Evolutionary conservation across 2,113 vertebrate species (phyloP).

Genomic region (Pangasianodon gigas): DNA sequence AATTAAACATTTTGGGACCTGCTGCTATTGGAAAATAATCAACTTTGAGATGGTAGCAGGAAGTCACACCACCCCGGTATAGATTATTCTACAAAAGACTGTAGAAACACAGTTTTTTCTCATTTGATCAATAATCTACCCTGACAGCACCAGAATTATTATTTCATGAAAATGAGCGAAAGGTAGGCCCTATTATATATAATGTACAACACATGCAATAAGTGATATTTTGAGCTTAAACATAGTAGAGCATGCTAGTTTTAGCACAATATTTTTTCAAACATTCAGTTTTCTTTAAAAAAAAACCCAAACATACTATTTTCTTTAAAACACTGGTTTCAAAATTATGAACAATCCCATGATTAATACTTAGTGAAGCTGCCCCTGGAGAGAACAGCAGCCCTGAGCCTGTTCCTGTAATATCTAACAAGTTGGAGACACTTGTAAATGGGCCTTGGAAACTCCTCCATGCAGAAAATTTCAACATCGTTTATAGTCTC

Average conservation of each 20-base stretch:
- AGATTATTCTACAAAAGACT: no score
- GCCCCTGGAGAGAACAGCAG: background rate
- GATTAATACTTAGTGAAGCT: no score
- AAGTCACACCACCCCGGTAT: no score
- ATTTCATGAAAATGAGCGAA: background rate
- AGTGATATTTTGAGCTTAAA: background rate
- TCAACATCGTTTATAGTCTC: no score
- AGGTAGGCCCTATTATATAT: background rate
- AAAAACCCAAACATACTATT: no score
- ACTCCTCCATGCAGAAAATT: background rate
- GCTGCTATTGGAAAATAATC: no score
- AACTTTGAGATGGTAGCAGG: no score
- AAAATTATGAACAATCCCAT: background rate
- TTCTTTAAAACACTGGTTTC: background rate
- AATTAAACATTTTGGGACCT: no score
- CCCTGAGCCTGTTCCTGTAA: background rate
- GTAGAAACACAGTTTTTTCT: no score
- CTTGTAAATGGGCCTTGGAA: no score
- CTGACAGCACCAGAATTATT: no score
- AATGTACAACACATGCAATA: background rate
- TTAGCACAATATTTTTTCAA: background rate
- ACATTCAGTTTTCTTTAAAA: background rate
- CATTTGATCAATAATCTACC: no score
- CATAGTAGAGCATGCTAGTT: background rate
- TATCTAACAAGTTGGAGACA: background rate